Base-by-base conservation (phyloP, 2,797 vertebrate genomes). In the Mallotus villosus region DNA sequence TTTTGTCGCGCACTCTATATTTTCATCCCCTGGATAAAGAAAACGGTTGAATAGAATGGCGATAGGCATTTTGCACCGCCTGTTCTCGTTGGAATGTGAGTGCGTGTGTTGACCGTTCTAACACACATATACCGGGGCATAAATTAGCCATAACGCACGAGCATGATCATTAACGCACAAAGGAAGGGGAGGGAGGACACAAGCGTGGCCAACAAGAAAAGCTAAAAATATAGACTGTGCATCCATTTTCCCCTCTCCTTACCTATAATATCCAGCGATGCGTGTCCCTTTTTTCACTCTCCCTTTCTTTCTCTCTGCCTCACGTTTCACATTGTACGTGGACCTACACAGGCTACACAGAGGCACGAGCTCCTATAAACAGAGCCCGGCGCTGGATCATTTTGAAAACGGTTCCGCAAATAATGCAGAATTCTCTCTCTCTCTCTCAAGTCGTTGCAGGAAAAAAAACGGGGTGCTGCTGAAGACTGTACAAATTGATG, bases 401-500 rank as follows among this genome's bases (percentile, higher is more conserved):
- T 82, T 91, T 88, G 86, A 87, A 87, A 90, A 68, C 81, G 86
- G 83, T 80, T 85, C 81, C 60, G 77, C 75, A 67, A 90, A 91
- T 87, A 91, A 90, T 83, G 91, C 88, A 88, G 85, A 82, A 91
- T 77, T 74, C 87, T 81, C 81, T 86, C 82, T 84, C 81, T 74
- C 87, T 81, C 81, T 86, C 82, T 84, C 81, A 84, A 73, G 77
- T 90, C 88, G 86, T 86, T 89, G 90, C 89, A 84, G 86, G 79
- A 74, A 84, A 83, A 90, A 90, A 83, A 90, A 90, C 78, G 89
- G 91, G 92, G 91, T 91, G 89, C 91, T 86, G 91, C 81, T 88
- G 90, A 91, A 89, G 89, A 92, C 93, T 93, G 90, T 91, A 93
- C 91, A 93, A 92, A 94, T 92, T 93, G 93, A 94, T 93, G 92